phyloP scores from a whole-genome alignment of 2,113 vertebrate genomes.

The Cololabis saira region DNA sequence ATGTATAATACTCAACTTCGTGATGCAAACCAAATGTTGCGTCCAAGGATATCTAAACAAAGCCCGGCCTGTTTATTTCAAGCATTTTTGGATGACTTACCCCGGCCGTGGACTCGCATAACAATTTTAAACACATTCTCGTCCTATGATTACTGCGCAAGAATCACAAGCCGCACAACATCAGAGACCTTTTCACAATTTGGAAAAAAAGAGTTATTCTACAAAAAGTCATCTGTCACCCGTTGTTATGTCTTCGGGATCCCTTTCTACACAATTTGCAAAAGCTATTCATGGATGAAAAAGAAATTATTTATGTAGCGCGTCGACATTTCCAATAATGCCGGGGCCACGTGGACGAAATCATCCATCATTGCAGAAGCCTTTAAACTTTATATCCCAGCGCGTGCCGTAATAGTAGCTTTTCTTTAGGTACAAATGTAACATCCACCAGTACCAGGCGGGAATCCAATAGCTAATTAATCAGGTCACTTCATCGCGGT shows the following conservation, averaged over 20 bases:
- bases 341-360: constrained; percentile 7
- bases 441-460: constrained; percentile 12
- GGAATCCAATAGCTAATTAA: constrained; percentile 34
- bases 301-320: constrained; percentile 23
- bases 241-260: constrained; percentile 29
- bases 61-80: constrained; percentile 57
- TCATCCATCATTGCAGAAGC: neutral
- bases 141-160: constrained; percentile 25
- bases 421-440: constrained; percentile 13
- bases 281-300: constrained; percentile 33
- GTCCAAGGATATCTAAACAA: constrained; percentile 74
- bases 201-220: constrained; percentile 16
- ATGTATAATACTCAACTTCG: constrained; percentile 48
- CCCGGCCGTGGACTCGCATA: constrained; percentile 36
- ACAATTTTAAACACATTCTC: constrained; percentile 56
- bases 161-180: constrained; percentile 47
- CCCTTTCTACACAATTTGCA: constrained; percentile 32
- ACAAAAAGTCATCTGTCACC: constrained; percentile 37
- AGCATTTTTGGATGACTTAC: constrained; percentile 55
- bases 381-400: constrained; percentile 7
- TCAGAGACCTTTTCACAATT: constrained; percentile 11
- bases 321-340: constrained; percentile 2
- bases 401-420: neutral
- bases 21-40: constrained; percentile 75
- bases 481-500: constrained; percentile 35